phyloP scores from a whole-genome alignment of 2,888 invertebrate species.

The Melanostoma mellinum region DNA sequence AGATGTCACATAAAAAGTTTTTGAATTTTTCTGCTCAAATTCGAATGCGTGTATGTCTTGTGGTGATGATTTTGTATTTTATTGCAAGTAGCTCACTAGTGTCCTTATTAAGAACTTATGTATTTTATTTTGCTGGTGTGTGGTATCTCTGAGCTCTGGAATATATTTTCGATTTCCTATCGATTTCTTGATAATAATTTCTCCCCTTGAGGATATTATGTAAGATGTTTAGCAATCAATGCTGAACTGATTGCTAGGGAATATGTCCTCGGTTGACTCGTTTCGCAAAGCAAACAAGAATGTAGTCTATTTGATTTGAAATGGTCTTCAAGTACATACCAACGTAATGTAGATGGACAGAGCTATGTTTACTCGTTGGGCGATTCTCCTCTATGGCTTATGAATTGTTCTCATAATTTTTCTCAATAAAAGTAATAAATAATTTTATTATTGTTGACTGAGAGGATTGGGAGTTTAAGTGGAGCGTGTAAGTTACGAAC shows the following conservation, averaged over 20 bases:
- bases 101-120: conserved; percentile 1
- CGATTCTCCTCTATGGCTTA: no score
- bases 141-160: background rate
- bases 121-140: background rate
- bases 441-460: no score
- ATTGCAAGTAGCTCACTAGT: background rate
- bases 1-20: no score
- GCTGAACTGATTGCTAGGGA: conserved; percentile 39
- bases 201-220: conserved; percentile 22
- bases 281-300: conserved; percentile 44
- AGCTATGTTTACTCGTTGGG: no score
- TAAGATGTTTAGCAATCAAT: conserved; percentile 61
- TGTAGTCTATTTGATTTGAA: conserved; percentile 36
- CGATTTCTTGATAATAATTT: conserved; percentile 45
- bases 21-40: no score
- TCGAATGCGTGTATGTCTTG: no score
- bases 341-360: background rate
- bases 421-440: no score
- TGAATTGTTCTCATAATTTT: no score
- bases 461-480: no score
- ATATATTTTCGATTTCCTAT: conserved; percentile 60
- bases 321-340: conserved; percentile 12
- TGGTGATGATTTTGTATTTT: no score
- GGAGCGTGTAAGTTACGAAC: no score
- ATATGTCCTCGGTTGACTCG: conserved; percentile 36